Evolutionary conservation across 2,888 invertebrate species (phyloP).

Genomic region (Stictocephala bisonia): DNA sequence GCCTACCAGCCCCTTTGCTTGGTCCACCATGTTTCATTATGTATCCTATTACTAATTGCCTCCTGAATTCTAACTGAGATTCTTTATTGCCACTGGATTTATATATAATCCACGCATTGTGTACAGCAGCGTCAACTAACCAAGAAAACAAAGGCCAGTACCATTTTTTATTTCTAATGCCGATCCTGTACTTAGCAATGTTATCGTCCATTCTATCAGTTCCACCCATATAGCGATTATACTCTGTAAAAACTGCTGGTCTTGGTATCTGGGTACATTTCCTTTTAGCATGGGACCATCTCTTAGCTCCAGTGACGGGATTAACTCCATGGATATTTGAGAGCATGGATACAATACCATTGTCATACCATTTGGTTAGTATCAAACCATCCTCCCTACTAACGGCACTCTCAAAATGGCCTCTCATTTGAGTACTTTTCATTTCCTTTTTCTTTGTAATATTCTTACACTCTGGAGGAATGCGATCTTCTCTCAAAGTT

Average conservation of each 20-base stretch:
- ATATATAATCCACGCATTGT: constrained; percentile 3
- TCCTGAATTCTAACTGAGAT: constrained; percentile 15
- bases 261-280: constrained; percentile 53
- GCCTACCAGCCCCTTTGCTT: not conserved
- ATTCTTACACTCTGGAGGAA: constrained; percentile 50
- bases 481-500: constrained; percentile 54
- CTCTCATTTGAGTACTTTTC: constrained; percentile 38
- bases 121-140: constrained; percentile 8
- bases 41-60: not conserved
- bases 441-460: constrained; percentile 40
- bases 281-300: constrained; percentile 53
- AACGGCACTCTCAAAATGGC: constrained; percentile 43
- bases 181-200: constrained; percentile 55
- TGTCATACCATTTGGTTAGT: constrained; percentile 59
- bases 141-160: constrained; percentile 42
- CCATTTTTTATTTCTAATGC: constrained; percentile 57
- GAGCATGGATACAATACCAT: constrained; percentile 58
- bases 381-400: constrained; percentile 51
- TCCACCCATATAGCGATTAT: constrained; percentile 57
- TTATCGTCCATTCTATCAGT: constrained; percentile 57
- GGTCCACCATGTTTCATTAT: constrained; percentile 3
- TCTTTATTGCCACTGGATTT: not conserved
- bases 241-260: constrained; percentile 53
- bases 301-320: constrained; percentile 49
- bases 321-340: constrained; percentile 50